A percentile compares a stretch with the other conserved stretches of the same genome.
These are phyloP conservation scores for Trichonephila inaurata DNA, from an alignment of 1,140 invertebrate species.

Conservation along the genomic window DNA sequence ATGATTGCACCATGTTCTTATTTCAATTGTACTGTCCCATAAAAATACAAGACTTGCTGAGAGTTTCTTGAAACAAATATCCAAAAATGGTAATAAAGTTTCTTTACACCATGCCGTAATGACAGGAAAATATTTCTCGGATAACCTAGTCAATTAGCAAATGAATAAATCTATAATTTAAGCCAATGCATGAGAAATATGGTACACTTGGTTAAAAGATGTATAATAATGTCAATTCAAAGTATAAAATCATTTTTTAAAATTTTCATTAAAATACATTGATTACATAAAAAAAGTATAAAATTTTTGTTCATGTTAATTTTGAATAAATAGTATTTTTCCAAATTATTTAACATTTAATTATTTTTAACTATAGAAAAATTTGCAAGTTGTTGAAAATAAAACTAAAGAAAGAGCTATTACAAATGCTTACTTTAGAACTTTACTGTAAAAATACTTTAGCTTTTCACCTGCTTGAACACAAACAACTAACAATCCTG, in stretches of 20 bases:
- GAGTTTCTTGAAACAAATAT: conserved; percentile 42
- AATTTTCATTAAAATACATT: no score
- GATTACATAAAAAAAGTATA: no score
- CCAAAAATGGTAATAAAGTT: conserved; percentile 33
- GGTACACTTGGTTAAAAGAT: no score
- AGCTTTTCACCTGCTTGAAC: conserved; percentile 70
- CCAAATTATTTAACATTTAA: no score
- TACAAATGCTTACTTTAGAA: conserved; percentile 42
- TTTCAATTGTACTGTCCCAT: conserved; percentile 50
- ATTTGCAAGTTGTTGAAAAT: no score
- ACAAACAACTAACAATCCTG: conserved; percentile 58
- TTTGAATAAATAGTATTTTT: no score
- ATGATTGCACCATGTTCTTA: conserved; percentile 49
- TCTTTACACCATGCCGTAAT: not conserved
- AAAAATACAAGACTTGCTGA: not conserved
- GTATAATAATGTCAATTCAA: no score
- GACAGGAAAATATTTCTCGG: conserved; percentile 37
- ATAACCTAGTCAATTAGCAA: conserved; percentile 7
- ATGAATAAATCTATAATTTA: not conserved
- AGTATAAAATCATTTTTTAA: no score
- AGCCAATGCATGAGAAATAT: not conserved
- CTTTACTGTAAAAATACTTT: conserved; percentile 59
- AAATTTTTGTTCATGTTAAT: no score
- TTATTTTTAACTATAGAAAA: no score
- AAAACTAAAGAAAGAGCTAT: not conserved